Evolutionary conservation across 2,797 vertebrate genomes (phyloP).

Genomic region (Chloroceryle inda): DNA sequence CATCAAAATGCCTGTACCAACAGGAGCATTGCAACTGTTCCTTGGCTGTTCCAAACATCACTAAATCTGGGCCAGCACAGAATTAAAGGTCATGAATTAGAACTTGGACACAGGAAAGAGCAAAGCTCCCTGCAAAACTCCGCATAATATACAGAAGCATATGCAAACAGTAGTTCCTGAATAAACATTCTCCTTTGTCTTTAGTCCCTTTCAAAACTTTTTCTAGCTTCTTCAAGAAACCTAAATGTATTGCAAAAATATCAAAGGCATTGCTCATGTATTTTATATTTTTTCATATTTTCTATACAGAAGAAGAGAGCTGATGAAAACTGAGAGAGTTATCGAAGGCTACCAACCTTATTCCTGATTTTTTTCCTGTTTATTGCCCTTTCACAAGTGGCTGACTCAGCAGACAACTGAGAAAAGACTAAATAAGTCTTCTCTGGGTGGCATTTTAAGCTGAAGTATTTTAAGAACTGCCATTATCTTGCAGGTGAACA

Average conservation of each 20-base stretch:
- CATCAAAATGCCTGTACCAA: not conserved
- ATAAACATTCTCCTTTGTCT: not conserved
- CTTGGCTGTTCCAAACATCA: not conserved
- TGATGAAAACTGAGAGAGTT: not conserved
- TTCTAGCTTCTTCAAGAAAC: slow-evolving; percentile 25
- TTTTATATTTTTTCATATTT: not conserved
- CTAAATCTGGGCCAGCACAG: not conserved
- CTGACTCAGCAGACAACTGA: slow-evolving; percentile 47
- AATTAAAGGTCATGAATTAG: not conserved
- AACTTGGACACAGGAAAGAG: not conserved
- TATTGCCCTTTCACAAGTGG: slow-evolving; percentile 31
- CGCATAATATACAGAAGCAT: not conserved
- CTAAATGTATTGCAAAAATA: not conserved
- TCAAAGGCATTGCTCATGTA: not conserved
- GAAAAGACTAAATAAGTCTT: slow-evolving; percentile 49
- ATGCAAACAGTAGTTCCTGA: not conserved
- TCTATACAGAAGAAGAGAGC: not conserved
- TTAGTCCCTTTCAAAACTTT: not conserved
- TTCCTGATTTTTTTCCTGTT: slow-evolving; percentile 27
- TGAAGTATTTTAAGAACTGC: slow-evolving; percentile 46
- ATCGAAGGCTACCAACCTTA: not conserved
- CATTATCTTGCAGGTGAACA: slow-evolving; percentile 31
- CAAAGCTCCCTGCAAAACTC: not conserved
- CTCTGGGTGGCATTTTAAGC: slow-evolving; percentile 42
- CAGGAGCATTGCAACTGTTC: not conserved